These are phyloP conservation scores for Mythimna loreyi DNA, from an alignment of 2,888 invertebrate genomes.

Conservation along the genomic window DNA sequence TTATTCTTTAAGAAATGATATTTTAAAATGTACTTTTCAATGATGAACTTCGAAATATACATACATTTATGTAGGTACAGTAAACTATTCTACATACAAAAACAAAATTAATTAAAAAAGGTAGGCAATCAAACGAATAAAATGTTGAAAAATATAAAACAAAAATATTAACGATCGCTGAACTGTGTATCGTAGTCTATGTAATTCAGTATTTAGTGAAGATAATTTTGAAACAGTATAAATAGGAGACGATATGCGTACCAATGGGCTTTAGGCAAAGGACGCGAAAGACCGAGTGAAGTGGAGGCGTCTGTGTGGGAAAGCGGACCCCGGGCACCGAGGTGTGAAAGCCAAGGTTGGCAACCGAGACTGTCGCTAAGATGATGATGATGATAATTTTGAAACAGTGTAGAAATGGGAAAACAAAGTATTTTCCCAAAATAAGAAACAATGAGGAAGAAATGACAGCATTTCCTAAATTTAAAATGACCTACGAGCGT, in stretches of 20 bases:
- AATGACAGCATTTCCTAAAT: constrained; percentile 10
- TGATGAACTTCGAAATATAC: too few species aligned
- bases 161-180: background rate
- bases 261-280: too few species aligned
- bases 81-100: background rate
- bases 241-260: too few species aligned
- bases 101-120: background rate
- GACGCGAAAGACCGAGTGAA: too few species aligned
- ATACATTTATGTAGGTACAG: background rate
- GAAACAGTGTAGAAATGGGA: background rate
- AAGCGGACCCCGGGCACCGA: too few species aligned
- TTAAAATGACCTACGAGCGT: constrained; percentile 22
- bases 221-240: too few species aligned
- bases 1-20: background rate
- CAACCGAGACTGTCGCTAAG: too few species aligned
- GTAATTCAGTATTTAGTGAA: too few species aligned
- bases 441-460: background rate
- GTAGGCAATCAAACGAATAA: background rate
- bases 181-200: background rate
- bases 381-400: too few species aligned
- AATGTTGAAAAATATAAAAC: background rate
- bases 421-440: background rate
- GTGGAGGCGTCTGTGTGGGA: too few species aligned
- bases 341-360: too few species aligned
- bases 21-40: too few species aligned